Base-by-base conservation (phyloP, 2,888 invertebrate species). In the Eupithecia subfuscata region DNA sequence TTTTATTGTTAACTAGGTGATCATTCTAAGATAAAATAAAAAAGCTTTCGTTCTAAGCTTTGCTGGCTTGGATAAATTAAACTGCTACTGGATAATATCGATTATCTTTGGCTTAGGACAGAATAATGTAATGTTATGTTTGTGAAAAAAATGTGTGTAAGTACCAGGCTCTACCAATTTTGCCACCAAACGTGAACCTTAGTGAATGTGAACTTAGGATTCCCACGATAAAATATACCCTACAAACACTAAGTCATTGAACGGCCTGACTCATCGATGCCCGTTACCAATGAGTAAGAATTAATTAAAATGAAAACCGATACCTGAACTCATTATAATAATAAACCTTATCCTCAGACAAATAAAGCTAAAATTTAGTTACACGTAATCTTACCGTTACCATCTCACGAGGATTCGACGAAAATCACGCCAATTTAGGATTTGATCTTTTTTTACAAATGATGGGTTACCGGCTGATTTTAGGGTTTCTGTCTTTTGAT, bases 251-350 rank as follows among this genome's bases (percentile, higher is more conserved):
- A 75, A 77, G 82, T 80, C 81, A 86, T 79, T 85, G 83, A 80
- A 79, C 81, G 81, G 72, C 74, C 86, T 93, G 92, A 94, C 84
- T 93, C 94, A 94, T 83, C 84, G 79, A 81, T 82, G 85, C 82
- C 92, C 91, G 92, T 92, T 93, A 92, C 89, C 87, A 84, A 87
- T 93, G 92, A 94, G 87, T 92, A 93, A 93, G 89, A 91, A 92
- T 90, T 93, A 93, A 94, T 94, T 94, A 93, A 79, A 92, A 89
- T 82, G 86, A 81, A 86, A 89, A 87, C 85, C 87, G 87, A 89
- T 92, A 87, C 88, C 84, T 81, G 76, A 81, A 80, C 78, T 71
- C 80, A 79, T 74, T 80, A 81, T 64, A 80, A 73, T 73, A 84
- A 79, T 85, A 81, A 78, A 85, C 87, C 85, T 84, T 90, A 83